Percentiles rank a stretch among this genome's conserved stretches.
These are phyloP conservation scores for Mythimna pallens DNA, from an alignment of 2,888 invertebrate species.

Conservation along the genomic window DNA sequence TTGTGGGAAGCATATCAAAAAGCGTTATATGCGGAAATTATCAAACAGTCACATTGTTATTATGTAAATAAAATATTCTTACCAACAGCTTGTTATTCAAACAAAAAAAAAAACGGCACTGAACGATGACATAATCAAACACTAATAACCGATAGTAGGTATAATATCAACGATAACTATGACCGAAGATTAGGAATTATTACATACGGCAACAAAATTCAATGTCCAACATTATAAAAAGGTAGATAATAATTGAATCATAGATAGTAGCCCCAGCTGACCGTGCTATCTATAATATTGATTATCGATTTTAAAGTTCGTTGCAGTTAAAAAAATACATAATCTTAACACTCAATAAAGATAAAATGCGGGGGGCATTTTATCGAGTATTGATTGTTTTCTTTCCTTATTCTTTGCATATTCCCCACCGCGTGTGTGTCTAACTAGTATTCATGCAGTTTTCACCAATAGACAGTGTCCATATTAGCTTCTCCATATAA, in stretches of 20 bases:
- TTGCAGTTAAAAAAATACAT: neutral
- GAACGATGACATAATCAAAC: constrained; percentile 16
- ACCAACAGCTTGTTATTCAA: constrained; percentile 8
- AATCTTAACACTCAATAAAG: neutral
- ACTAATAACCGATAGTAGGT: neutral
- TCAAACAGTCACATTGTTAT: neutral
- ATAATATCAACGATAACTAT: constrained; percentile 9
- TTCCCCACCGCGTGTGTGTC: too few species aligned
- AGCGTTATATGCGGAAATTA: neutral
- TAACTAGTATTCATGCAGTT: too few species aligned
- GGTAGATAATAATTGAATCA: neutral
- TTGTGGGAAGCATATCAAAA: neutral
- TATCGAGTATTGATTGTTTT: too few species aligned
- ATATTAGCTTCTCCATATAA: too few species aligned
- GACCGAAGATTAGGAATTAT: constrained; percentile 9
- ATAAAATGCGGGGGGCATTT: too few species aligned
- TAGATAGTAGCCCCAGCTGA: constrained; percentile 1
- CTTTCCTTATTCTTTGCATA: too few species aligned
- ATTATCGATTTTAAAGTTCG: neutral
- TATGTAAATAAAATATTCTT: constrained; percentile 12
- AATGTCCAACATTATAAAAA: constrained; percentile 1
- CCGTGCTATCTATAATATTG: neutral
- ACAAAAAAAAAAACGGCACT: constrained; percentile 15
- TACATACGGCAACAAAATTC: neutral
- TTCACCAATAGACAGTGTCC: too few species aligned